Conservation (phyloP, 2,888 invertebrate genomes). For the Listrodromus nycthemerus region DNA sequence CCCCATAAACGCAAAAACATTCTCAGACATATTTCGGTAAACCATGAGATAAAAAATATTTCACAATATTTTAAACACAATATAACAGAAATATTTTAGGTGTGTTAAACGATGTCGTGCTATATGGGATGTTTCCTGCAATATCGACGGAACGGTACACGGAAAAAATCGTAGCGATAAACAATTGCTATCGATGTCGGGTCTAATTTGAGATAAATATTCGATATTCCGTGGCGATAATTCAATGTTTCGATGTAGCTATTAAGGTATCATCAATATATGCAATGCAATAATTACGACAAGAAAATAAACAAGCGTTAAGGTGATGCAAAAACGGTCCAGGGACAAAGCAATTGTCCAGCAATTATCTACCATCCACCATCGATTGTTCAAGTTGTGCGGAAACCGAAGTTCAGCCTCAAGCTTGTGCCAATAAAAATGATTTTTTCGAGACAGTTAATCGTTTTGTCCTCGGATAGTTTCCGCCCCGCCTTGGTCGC, state of each 20-base stretch:
- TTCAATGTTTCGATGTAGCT: slow-evolving; percentile 64
- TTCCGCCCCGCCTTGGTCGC: background rate
- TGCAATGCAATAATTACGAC: slow-evolving; percentile 63
- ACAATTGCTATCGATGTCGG: slow-evolving; percentile 53
- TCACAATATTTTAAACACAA: too few relatives aligned
- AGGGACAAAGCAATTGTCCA: slow-evolving; percentile 28
- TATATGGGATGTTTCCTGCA: background rate
- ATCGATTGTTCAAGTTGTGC: background rate
- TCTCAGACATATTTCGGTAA: too few relatives aligned
- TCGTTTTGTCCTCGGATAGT: background rate
- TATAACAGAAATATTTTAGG: too few relatives aligned
- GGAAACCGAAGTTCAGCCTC: background rate
- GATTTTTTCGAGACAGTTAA: background rate
- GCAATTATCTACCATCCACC: slow-evolving; percentile 17
- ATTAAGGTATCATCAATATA: slow-evolving; percentile 64
- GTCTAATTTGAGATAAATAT: slow-evolving; percentile 52
- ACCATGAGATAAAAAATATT: too few relatives aligned
- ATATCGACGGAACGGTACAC: slow-evolving; percentile 2
- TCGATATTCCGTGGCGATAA: slow-evolving; percentile 68
- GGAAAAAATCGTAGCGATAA: slow-evolving; percentile 4
- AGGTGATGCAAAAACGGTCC: background rate
- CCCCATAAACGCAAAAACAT: too few relatives aligned
- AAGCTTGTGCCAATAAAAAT: background rate
- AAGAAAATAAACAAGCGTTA: slow-evolving; percentile 1
- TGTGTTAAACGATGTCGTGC: too few relatives aligned